Base-by-base conservation (phyloP, 2,113 vertebrate genomes). In the Panthera uncia region DNA sequence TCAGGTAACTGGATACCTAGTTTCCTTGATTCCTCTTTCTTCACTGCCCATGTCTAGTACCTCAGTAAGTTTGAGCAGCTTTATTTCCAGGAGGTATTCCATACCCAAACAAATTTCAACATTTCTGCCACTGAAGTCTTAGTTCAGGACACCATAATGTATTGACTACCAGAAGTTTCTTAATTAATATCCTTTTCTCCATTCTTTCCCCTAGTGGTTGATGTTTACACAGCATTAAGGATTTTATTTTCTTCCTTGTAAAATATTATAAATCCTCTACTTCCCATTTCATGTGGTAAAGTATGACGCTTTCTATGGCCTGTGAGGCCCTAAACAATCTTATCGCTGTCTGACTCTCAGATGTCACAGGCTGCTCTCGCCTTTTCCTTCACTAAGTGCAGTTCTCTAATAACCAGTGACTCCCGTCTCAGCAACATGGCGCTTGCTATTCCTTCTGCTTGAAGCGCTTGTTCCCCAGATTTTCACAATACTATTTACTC, bases 311-410 rank as follows among this genome's bases (percentile, higher is more conserved):
- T 74, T 33, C 18, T 50, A 11, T 85, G 38, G 29, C 19, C 10
- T 23, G 2, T 29, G 50, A 38, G 1, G 1, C 8, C 12, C 29
- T 48, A 0, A 0, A 0, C 33, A 14, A 57, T 41, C 73, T 38
- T 57, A 33, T 31, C 45, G 25, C 33, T 57, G 10, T 8, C 13
- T 29, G n/a, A 19, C 57, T 81, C 25, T 93, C 50, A 69, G 7
- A 41, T 4, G 0, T 36, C 18, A 19, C 9, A 10, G 9, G 2
- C 5, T 33, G 3, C 10, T 61, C 16, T 31, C 27, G 38, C 69
- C 15, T 25, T 16, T 52, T 19, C 80, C 76, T 31, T 71, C 33
- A 61, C 5, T 69, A 55, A 84, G 19, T 50, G 9, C 0, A 41
- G 0, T 79, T 94, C 11, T 83, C 13, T 36, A 33, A 3, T 14